These are phyloP conservation scores for Drymonia ruficornis DNA, from an alignment of 2,888 invertebrate genomes.

Conservation along the genomic window DNA sequence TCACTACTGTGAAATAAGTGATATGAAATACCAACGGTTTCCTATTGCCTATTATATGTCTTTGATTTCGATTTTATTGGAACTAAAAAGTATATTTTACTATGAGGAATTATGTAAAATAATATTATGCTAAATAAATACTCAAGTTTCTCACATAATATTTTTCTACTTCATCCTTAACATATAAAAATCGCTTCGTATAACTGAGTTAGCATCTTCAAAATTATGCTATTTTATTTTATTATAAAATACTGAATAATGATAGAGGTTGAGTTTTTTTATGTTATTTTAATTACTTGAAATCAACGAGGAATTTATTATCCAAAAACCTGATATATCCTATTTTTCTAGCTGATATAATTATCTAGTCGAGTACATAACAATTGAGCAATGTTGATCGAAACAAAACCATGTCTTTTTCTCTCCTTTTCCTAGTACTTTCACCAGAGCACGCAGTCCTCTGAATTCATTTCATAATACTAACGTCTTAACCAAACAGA, in stretches of 20 bases:
- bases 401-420: neutral
- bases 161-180: conserved; percentile 1
- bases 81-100: neutral
- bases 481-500: neutral
- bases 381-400: neutral
- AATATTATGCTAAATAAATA: conserved; percentile 2
- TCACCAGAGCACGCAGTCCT: neutral
- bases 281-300: neutral
- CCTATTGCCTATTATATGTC: neutral
- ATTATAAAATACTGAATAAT: neutral
- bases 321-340: neutral
- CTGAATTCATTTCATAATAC: neutral
- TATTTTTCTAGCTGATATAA: no score
- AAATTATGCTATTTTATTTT: neutral
- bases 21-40: neutral
- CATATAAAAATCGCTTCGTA: neutral
- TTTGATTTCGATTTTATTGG: neutral
- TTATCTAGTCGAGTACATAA: neutral
- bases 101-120: neutral
- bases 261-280: neutral
- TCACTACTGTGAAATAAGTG: no score
- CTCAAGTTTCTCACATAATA: neutral
- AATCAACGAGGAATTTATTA: neutral
- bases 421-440: neutral
- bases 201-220: neutral